Evolutionary conservation across 2,797 vertebrate genomes (phyloP).

Genomic region (Sebastolobus alascanus): DNA sequence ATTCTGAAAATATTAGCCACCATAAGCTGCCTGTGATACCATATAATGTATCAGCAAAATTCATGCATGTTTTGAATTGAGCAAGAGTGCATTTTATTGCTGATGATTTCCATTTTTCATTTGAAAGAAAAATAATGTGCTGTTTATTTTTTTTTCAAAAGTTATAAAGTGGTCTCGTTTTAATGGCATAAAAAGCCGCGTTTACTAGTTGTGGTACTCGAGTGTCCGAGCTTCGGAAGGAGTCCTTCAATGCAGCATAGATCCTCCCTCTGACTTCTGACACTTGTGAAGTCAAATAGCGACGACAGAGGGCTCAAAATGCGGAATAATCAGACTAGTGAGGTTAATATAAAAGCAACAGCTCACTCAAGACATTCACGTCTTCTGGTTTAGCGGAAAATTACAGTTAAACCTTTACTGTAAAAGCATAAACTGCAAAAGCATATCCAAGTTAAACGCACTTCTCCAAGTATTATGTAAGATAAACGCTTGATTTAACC

Average conservation of each 20-base stretch:
- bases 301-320: background rate
- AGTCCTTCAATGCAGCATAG: slow-evolving; percentile 29
- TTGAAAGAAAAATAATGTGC: background rate
- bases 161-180: background rate
- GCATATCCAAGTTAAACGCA: background rate
- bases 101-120: accelerated
- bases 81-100: background rate
- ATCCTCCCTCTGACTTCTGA: slow-evolving; percentile 30
- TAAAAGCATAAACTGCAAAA: background rate
- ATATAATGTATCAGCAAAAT: too few species aligned
- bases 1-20: too few species aligned
- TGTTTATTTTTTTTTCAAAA: background rate
- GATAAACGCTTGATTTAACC: background rate
- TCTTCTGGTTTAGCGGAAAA: background rate
- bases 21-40: too few species aligned
- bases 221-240: background rate
- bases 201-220: accelerated
- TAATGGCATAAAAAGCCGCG: too few species aligned
- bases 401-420: background rate
- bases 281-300: slow-evolving; percentile 12
- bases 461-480: background rate
- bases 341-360: background rate
- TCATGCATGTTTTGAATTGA: too few species aligned
- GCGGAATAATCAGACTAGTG: background rate
- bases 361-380: accelerated